A percentile compares a stretch with the other conserved stretches of the same genome.
Conservation (phyloP, 2,113 vertebrate genomes). For the Toxotes jaculatrix region DNA sequence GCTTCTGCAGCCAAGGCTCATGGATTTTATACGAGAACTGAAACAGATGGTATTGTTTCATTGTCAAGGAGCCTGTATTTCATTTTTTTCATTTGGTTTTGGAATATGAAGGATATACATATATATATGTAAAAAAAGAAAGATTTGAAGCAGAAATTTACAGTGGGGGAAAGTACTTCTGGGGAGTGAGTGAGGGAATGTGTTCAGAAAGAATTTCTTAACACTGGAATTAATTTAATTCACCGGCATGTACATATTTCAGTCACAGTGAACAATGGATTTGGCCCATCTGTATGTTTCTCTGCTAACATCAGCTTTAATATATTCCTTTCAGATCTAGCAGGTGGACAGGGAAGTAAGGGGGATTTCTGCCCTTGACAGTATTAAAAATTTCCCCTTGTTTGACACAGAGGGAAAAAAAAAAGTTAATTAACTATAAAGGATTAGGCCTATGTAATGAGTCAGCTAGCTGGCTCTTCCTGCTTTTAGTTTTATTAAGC, state of each 20-base stretch:
- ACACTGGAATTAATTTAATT: too few relatives aligned
- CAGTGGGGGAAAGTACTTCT: not conserved
- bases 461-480: constrained; percentile 60
- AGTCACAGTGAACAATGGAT: not conserved
- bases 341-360: constrained; percentile 26
- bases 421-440: constrained; percentile 75
- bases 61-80: not conserved
- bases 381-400: constrained; percentile 63
- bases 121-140: not conserved
- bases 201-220: too few relatives aligned
- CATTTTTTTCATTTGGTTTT: too few relatives aligned
- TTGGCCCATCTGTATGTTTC: not conserved
- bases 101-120: not conserved
- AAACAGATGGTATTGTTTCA: not conserved
- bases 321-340: constrained; percentile 28
- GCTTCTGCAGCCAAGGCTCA: not conserved
- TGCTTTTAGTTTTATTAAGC: constrained; percentile 79
- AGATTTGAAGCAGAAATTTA: not conserved
- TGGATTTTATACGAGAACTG: too few relatives aligned
- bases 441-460: constrained; percentile 74
- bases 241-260: too few relatives aligned
- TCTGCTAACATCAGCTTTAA: constrained; percentile 27
- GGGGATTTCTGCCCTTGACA: constrained; percentile 30
- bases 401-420: constrained; percentile 57
- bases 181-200: too few relatives aligned